Base-by-base conservation (phyloP, 92 coral and sea anemone genomes). In the Paragorgia papillata region DNA sequence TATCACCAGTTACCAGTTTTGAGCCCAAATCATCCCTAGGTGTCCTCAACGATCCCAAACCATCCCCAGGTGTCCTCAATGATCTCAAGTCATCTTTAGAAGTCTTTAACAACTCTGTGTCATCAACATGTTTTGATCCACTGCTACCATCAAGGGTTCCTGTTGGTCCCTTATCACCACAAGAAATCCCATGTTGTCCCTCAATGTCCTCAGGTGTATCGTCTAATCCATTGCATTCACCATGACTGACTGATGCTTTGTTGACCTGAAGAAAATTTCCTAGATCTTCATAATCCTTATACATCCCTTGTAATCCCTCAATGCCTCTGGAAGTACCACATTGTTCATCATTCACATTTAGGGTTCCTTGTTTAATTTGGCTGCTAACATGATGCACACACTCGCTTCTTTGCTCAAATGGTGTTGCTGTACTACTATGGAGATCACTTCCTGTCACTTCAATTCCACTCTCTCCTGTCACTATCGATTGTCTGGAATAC, bases 371-470 rank as follows among this genome's bases (percentile, higher is more conserved):
- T 15, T n/a, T 9, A 46, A 46, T 15, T 46, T 15, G 53, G 2
- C n/a, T 9, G 43, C 43, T 37, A 37, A 37, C 6, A 7, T 46
- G 53, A 6, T n/a, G 53, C 7, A n/a, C 12, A 22, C 33, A 6
- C 3, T 14, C 62, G 30, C 62, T 51, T 51, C 21, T 56, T 56
- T 71, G 78, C n/a, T 71, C 78, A 71, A 71, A 14, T 17, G 56
- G 49, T n/a, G 77, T 50, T 19, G 77, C 63, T 29, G 77, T 57
- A 29, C 77, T 70, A 22, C 77, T 70, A 15, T 70, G 63, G 18
- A 28, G 54, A 54, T 71, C 78, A 71, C 78, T 71, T 35, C 63
- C 78, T 14, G 78, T 71, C 33, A 71, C 78, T 21, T 71, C 78
- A 9, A 71, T 71, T 10, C 78, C 78, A 32, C 78, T 71, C 35